These are phyloP conservation scores for Melanotaenia duboulayi DNA, from an alignment of 2,113 vertebrate genomes.

Conservation along the genomic window DNA sequence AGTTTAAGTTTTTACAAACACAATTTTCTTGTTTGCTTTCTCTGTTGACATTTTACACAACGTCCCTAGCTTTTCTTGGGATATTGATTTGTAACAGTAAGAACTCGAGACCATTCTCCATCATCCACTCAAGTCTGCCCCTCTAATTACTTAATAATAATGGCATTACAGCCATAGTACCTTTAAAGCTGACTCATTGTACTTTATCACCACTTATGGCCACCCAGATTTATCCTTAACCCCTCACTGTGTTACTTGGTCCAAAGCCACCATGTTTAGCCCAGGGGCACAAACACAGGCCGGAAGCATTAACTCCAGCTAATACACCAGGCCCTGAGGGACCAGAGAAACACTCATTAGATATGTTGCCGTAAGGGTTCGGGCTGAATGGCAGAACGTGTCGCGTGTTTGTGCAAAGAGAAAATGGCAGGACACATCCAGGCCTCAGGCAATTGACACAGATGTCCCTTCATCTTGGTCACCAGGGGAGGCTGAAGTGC, in stretches of 20 bases:
- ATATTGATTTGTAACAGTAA: neutral
- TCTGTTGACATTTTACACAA: neutral
- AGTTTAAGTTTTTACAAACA: no score
- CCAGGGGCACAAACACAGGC: constrained; percentile 47
- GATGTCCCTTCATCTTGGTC: constrained; percentile 70
- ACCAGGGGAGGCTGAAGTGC: constrained; percentile 47
- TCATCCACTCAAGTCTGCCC: neutral
- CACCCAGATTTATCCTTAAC: constrained; percentile 75
- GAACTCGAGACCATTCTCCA: neutral
- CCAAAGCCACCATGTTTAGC: constrained; percentile 66
- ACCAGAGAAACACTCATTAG: constrained; percentile 66
- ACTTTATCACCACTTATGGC: constrained; percentile 74
- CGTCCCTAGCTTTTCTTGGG: neutral
- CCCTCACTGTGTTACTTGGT: constrained; percentile 48
- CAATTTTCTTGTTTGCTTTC: no score
- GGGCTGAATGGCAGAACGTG: constrained; percentile 70
- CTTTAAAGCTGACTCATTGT: constrained; percentile 53
- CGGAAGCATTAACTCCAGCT: constrained; percentile 78
- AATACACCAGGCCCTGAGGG: constrained; percentile 69
- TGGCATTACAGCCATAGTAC: constrained; percentile 36
- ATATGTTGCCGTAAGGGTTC: constrained; percentile 58
- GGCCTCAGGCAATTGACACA: constrained; percentile 69
- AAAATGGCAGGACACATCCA: constrained; percentile 64
- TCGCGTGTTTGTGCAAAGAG: constrained; percentile 76
- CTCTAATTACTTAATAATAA: constrained; percentile 55